A percentile compares a stretch with the other conserved stretches of the same genome.
phyloP scores from a whole-genome alignment of 2,113 vertebrate genomes.

The Psilopsiagon aymara region DNA sequence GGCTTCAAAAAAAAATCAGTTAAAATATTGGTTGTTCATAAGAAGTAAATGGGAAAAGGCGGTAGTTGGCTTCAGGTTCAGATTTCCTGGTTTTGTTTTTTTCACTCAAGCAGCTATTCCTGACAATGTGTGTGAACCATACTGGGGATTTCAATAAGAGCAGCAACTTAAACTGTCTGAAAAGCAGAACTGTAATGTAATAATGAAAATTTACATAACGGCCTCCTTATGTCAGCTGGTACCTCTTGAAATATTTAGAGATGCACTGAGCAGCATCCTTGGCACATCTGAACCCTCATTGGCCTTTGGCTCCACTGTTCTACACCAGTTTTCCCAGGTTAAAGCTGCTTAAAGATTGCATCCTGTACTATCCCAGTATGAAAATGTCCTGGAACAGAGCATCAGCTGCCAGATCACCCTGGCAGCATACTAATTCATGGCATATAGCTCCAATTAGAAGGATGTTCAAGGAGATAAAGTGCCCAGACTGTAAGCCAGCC shows the following conservation, averaged over 20 bases:
- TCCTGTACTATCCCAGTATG: neutral
- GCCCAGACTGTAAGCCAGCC: neutral
- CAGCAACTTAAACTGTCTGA: conserved; percentile 11
- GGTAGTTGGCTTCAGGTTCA: neutral
- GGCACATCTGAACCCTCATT: neutral
- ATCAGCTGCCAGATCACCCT: neutral
- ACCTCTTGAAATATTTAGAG: conserved; percentile 16
- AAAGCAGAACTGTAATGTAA: neutral
- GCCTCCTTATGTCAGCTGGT: conserved; percentile 27
- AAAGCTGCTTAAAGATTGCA: neutral
- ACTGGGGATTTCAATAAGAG: neutral
- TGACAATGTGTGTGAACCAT: neutral
- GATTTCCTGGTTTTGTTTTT: neutral
- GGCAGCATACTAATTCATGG: neutral
- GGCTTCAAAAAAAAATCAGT: neutral
- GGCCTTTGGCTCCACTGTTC: neutral
- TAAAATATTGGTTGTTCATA: neutral
- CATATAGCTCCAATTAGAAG: neutral
- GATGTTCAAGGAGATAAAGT: neutral
- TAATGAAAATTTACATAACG: neutral
- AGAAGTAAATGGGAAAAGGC: neutral
- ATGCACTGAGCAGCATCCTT: neutral
- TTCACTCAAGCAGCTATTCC: neutral
- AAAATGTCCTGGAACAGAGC: neutral
- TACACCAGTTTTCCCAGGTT: conserved; percentile 1